These are phyloP conservation scores for Actinopyga echinites DNA, from an alignment of 53 echinoderm and acorn worm species.

Conservation along the genomic window DNA sequence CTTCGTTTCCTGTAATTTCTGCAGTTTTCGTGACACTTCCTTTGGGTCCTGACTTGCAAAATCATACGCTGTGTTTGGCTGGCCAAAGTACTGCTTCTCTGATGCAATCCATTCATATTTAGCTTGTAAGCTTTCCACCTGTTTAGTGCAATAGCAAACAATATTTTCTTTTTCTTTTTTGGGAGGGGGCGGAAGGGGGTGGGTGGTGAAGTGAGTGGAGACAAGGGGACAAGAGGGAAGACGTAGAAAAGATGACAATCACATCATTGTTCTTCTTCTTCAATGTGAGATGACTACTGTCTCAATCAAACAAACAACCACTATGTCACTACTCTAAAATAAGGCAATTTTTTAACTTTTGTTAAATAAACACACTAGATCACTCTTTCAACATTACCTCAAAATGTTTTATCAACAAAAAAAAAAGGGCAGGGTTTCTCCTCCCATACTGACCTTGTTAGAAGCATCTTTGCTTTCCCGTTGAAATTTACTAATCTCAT, in stretches of 20 bases:
- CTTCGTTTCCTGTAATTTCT: constrained; percentile 95
- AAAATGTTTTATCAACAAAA: neutral
- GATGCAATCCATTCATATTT: constrained; percentile 98
- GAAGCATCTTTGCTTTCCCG: constrained; percentile 91
- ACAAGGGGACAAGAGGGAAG: no score
- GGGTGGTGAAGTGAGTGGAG: no score
- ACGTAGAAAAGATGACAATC: no score
- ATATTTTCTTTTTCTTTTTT: no score
- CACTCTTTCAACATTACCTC: neutral
- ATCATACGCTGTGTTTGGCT: constrained; percentile 97
- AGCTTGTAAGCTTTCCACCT: constrained; percentile 82
- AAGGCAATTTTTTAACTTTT: no score
- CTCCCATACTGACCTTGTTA: constrained; percentile 59
- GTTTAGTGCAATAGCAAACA: no score
- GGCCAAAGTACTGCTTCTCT: constrained; percentile 92
- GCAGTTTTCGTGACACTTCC: constrained; percentile 72
- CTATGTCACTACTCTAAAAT: no score
- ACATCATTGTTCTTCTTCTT: no score
- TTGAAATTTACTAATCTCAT: constrained; percentile 71
- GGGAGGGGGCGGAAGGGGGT: no score
- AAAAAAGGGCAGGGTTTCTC: neutral
- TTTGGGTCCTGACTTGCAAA: constrained; percentile 79
- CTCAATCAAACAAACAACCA: no score
- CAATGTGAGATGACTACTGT: no score
- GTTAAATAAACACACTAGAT: no score